Base-by-base conservation (phyloP, 2,888 invertebrate genomes). In the Sycophila texana region DNA sequence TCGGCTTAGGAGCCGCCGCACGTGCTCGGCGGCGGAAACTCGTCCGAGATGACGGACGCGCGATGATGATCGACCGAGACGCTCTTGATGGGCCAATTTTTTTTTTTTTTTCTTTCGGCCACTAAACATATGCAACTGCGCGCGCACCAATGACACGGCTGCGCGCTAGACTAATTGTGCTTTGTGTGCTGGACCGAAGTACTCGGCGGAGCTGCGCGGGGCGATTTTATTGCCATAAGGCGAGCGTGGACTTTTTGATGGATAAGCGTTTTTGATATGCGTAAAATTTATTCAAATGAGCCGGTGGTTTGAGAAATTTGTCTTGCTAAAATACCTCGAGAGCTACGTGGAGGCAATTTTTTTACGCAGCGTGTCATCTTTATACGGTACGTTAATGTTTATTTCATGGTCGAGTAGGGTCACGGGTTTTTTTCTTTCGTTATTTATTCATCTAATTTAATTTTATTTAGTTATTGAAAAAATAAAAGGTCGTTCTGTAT, bases 21-120 rank as follows among this genome's bases (percentile, higher is more conserved):
- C 10, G 51, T 51, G 58, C 74, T 14, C 39, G 63, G 16, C 26
- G 49, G 49, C 60, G 74, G 26, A 68, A 71, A 77, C 80, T 77
- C 74, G 80, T 80, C 70, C 60, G 68, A 61, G 72, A 68, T 71
- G 77, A 82, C 79, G 76, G 78, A 61, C 49, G 49, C 49, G 49
- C 74, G 61, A 20, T 73, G 61, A 20, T 73, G 75, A 80, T 71
- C 77, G 80, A 66, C 80, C 77, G 76, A 79, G 78, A 80, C 74
- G 70, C 53, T 13, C 53, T 26, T 63, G 57, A 18, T 65, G 58
- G 58, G 30, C 26, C 53, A 47, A 12, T 53, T 47, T 68, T 58
- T 67, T 76, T 61, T 53, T 47, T 68, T 58, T 67, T 76, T 61
- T 10, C 39, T 67, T 55, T 39, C 39, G 4, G 39, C 39, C 49